Conservation (phyloP, 2,888 invertebrate genomes). For the Belgica antarctica region DNA sequence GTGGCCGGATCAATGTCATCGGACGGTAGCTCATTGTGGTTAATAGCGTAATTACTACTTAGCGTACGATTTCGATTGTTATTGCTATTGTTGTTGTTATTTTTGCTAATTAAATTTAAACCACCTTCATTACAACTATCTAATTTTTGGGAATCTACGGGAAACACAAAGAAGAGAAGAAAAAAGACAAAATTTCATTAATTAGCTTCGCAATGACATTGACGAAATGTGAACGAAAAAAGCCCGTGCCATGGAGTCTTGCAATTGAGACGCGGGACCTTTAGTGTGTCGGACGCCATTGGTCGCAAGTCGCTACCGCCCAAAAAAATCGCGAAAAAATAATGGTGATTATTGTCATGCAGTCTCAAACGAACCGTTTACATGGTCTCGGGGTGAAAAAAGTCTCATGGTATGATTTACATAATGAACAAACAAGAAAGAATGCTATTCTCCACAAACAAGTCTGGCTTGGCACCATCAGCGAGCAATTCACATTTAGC, state of each 20-base stretch:
- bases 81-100: constrained; percentile 43
- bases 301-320: neutral
- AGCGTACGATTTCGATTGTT: constrained; percentile 44
- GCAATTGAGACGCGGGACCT: neutral
- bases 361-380: too few relatives aligned
- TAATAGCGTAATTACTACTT: constrained; percentile 43
- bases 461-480: constrained; percentile 11
- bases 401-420: too few relatives aligned
- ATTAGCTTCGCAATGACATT: constrained; percentile 30
- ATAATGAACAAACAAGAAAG: too few relatives aligned
- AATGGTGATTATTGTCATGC: constrained; percentile 24
- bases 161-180: constrained; percentile 5
- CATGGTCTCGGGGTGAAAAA: too few relatives aligned
- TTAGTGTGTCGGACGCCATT: neutral
- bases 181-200: constrained; percentile 22
- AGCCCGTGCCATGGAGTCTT: neutral
- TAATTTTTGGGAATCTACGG: constrained; percentile 44
- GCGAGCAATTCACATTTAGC: neutral
- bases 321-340: neutral
- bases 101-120: constrained; percentile 44
- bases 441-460: neutral
- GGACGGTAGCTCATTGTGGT: constrained; percentile 46
- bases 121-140: constrained; percentile 43
- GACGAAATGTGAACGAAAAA: constrained; percentile 18
- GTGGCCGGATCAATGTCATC: constrained; percentile 57